Conservation (phyloP, 2,888 invertebrate genomes). For the Zeuzera pyrina region DNA sequence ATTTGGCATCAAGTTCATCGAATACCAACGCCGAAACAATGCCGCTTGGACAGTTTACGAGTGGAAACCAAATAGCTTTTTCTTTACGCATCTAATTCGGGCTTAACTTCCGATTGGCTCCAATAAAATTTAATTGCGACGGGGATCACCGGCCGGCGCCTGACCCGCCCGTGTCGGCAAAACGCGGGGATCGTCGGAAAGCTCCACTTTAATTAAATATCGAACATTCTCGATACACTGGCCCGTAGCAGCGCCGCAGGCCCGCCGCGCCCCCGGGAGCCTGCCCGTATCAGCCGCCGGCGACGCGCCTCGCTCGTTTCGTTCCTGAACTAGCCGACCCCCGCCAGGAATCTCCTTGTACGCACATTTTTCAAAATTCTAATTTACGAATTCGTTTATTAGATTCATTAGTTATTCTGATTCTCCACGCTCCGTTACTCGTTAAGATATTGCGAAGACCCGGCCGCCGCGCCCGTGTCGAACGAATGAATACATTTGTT, state of each 20-base stretch:
- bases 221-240: conserved; percentile 26
- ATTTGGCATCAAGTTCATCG: no score
- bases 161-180: not conserved
- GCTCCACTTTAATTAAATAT: conserved; percentile 32
- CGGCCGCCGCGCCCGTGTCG: no score
- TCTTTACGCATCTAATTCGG: conserved; percentile 11
- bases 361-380: conserved; percentile 19
- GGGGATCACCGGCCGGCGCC: conserved; percentile 2
- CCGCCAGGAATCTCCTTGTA: not conserved
- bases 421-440: no score
- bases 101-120: conserved; percentile 19
- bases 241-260: not conserved
- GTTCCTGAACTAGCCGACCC: no score
- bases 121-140: conserved; percentile 27
- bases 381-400: conserved; percentile 18
- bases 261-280: not conserved
- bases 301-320: no score
- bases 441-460: no score
- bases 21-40: no score
- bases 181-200: conserved; percentile 14
- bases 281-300: no score
- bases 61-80: conserved; percentile 12
- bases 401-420: conserved; percentile 20
- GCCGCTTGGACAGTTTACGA: not conserved
- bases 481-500: no score